Conservation (phyloP, 2,888 invertebrate genomes). For the Synergus umbraculus region DNA sequence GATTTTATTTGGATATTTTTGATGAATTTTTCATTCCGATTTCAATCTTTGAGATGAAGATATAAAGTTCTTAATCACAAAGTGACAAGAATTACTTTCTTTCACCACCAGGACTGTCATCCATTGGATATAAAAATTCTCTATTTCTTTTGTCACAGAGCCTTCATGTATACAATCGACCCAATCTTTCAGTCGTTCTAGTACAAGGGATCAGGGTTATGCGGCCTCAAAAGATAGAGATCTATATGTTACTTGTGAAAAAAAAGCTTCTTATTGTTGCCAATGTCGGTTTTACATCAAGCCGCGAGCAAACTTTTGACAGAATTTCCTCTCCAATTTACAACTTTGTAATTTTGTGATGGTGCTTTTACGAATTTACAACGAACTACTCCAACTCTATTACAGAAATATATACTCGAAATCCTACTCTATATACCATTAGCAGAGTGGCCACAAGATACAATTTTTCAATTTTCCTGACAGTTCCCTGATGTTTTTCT, state of each 20-base stretch:
- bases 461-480: too few relatives aligned
- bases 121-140: conserved; percentile 2
- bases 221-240: conserved; percentile 12
- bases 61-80: conserved; percentile 16
- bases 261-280: not conserved
- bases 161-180: not conserved
- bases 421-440: not conserved
- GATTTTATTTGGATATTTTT: not conserved
- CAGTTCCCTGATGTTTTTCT: too few relatives aligned
- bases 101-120: not conserved
- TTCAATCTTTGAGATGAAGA: not conserved
- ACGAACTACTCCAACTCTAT: not conserved
- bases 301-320: not conserved
- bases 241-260: not conserved
- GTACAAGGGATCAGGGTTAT: conserved; percentile 7
- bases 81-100: conserved; percentile 1
- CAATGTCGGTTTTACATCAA: not conserved
- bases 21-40: not conserved
- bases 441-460: too few relatives aligned
- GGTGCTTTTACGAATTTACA: not conserved
- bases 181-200: conserved; percentile 4
- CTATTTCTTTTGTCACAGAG: conserved; percentile 19
- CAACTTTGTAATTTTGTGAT: not conserved
- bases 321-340: not conserved
- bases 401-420: not conserved